A percentile compares a stretch with the other conserved stretches of the same genome.
Evolutionary conservation across 1,140 invertebrate species (phyloP).

Genomic region (Drosophila erecta): DNA sequence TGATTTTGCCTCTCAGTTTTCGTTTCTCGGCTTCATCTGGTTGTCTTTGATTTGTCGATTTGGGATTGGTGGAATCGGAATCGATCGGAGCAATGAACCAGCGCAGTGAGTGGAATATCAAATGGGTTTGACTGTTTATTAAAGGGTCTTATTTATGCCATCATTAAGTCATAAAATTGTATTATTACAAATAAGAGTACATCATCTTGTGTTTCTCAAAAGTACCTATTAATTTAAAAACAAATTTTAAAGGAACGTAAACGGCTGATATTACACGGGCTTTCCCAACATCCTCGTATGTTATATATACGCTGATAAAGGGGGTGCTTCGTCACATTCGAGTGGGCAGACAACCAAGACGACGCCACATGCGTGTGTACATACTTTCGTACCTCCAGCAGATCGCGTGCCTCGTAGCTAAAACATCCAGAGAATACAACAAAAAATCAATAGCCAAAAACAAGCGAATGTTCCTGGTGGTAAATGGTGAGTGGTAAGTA

Average conservation of each 20-base stretch:
- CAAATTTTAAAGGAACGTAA: neutral
- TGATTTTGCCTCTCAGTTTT: slow-evolving; percentile 19
- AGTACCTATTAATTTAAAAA: neutral
- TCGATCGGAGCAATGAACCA: slow-evolving; percentile 35
- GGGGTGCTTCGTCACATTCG: slow-evolving; percentile 48
- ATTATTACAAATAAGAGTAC: no score
- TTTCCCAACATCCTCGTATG: slow-evolving; percentile 3
- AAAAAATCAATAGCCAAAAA: slow-evolving; percentile 53
- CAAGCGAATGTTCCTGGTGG: slow-evolving; percentile 20
- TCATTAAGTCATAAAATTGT: no score
- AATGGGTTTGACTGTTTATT: neutral
- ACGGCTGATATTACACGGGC: neutral
- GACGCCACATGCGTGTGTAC: slow-evolving; percentile 39
- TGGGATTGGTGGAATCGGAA: slow-evolving; percentile 43
- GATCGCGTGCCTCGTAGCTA: slow-evolving; percentile 50
- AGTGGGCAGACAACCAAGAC: slow-evolving; percentile 56
- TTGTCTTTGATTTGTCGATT: slow-evolving; percentile 30
- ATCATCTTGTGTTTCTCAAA: no score
- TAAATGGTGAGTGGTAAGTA: slow-evolving; percentile 7
- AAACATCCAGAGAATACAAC: slow-evolving; percentile 16
- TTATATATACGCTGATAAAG: neutral
- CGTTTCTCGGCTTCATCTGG: slow-evolving; percentile 52
- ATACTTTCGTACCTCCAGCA: slow-evolving; percentile 14
- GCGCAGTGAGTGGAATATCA: slow-evolving; percentile 11
- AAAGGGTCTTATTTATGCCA: neutral